Conservation (phyloP, 2,113 vertebrate genomes). For the Oryzias woworae region DNA sequence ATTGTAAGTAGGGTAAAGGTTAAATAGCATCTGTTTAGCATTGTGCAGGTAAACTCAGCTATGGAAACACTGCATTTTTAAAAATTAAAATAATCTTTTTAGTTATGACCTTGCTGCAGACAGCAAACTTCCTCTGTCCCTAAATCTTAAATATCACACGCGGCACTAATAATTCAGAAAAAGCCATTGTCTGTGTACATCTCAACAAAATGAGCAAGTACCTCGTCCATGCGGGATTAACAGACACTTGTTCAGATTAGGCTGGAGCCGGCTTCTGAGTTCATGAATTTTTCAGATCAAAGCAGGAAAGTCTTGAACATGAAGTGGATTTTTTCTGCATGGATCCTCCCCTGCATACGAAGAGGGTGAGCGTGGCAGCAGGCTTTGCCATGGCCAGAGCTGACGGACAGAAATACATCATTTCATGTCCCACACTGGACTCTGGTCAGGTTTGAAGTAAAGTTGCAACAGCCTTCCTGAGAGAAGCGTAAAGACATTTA, state of each 20-base stretch:
- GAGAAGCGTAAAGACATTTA: too few relatives aligned
- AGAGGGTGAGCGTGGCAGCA: constrained; percentile 15
- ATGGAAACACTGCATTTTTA: too few relatives aligned
- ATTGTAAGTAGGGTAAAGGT: too few relatives aligned
- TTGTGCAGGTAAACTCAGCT: too few relatives aligned
- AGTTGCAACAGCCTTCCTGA: neutral
- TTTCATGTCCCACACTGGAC: constrained; percentile 18
- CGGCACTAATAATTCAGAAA: neutral
- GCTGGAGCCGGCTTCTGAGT: constrained; percentile 35
- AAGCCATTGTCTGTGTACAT: constrained; percentile 1
- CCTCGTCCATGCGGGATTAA: constrained; percentile 59
- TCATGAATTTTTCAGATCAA: constrained; percentile 66
- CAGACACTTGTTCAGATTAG: constrained; percentile 58
- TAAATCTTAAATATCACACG: neutral
- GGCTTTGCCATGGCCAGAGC: constrained; percentile 6
- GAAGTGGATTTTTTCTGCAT: constrained; percentile 40
- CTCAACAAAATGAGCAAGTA: constrained; percentile 41
- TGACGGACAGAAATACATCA: constrained; percentile 10
- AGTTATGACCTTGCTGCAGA: too few relatives aligned
- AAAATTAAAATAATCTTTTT: too few relatives aligned
- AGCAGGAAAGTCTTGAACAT: constrained; percentile 43
- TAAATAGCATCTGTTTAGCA: too few relatives aligned
- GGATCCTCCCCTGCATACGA: constrained; percentile 41
- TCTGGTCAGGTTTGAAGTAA: constrained; percentile 15
- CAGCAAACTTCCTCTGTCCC: too few relatives aligned